Percentiles rank a stretch among this genome's conserved stretches.
Conservation (phyloP, 1,140 invertebrate genomes). For the Carposina sasakii region DNA sequence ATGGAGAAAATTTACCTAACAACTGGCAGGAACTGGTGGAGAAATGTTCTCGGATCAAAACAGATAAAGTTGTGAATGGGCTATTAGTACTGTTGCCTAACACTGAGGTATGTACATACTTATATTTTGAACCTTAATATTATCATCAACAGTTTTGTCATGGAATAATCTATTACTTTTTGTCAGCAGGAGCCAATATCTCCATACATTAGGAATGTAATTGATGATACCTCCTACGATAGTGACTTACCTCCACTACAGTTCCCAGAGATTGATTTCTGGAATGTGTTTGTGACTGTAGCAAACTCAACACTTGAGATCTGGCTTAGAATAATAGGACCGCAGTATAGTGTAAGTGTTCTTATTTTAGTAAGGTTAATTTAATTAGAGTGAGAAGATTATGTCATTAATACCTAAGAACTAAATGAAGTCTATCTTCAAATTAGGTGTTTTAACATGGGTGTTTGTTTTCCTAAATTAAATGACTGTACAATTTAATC, state of each 20-base stretch:
- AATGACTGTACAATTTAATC: too few species aligned
- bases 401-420: too few species aligned
- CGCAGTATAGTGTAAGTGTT: conserved; percentile 71
- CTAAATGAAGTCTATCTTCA: too few species aligned
- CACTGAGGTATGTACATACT: conserved; percentile 44
- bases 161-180: too few species aligned
- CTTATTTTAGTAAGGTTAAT: too few species aligned
- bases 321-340: conserved; percentile 72
- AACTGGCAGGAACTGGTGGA: conserved; percentile 72
- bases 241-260: conserved; percentile 58
- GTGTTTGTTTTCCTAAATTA: too few species aligned
- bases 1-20: conserved; percentile 69
- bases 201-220: conserved; percentile 20
- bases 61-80: conserved; percentile 69
- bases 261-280: conserved; percentile 68
- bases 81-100: conserved; percentile 63
- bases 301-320: conserved; percentile 71
- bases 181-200: conserved; percentile 28
- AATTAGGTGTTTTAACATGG: too few species aligned
- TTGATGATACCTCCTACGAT: conserved; percentile 46
- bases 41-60: conserved; percentile 52
- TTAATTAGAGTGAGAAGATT: too few species aligned
- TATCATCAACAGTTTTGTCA: too few species aligned
- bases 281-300: conserved; percentile 72
- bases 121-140: too few species aligned